Conservation (phyloP, 2,888 invertebrate species). For the Hypena proboscidalis region DNA sequence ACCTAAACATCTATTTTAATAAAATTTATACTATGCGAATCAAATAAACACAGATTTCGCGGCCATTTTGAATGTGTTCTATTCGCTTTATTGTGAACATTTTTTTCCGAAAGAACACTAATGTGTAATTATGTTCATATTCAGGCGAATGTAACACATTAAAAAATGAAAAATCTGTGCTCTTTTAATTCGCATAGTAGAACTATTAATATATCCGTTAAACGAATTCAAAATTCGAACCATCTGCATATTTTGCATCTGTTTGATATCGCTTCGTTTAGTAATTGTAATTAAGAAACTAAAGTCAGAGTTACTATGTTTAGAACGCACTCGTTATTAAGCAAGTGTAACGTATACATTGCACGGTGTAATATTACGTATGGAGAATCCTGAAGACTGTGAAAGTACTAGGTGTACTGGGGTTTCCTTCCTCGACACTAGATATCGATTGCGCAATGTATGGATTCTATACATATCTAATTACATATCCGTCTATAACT, state of each 20-base stretch:
- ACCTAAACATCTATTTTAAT: too few relatives aligned
- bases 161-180: neutral
- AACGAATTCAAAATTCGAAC: constrained; percentile 20
- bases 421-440: constrained; percentile 61
- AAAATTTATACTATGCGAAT: too few relatives aligned
- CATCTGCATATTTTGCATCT: too few relatives aligned
- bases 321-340: constrained; percentile 24
- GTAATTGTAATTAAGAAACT: constrained; percentile 20
- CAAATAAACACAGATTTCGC: too few relatives aligned
- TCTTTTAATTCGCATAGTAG: too few relatives aligned
- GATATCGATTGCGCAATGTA: constrained; percentile 42
- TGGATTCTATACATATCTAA: constrained; percentile 33
- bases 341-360: constrained; percentile 17
- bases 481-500: constrained; percentile 19
- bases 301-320: constrained; percentile 32
- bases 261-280: constrained; percentile 21
- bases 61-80: too few relatives aligned
- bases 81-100: too few relatives aligned
- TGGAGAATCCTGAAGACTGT: constrained; percentile 50
- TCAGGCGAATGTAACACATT: constrained; percentile 1
- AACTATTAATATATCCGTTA: neutral
- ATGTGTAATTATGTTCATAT: too few relatives aligned
- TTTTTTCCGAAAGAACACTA: too few relatives aligned
- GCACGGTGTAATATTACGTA: constrained; percentile 41
- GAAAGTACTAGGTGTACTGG: constrained; percentile 44